Base-by-base conservation (phyloP, 2,888 invertebrate species). In the Ectropis crepuscularia region DNA sequence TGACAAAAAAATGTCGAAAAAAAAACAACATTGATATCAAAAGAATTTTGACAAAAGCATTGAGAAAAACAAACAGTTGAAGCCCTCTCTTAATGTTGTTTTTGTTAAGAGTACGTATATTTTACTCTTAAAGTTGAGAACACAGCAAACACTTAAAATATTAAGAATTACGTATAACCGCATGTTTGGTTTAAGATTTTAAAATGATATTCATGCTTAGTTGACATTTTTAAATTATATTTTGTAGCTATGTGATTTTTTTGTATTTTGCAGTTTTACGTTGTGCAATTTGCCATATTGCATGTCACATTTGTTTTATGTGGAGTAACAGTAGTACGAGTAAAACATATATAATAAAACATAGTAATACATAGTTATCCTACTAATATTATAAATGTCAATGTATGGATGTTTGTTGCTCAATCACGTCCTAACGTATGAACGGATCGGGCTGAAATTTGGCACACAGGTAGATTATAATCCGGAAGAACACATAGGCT, bases 81-180 rank as follows among this genome's bases (percentile, higher is more conserved):
- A 82, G 77, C 61, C 63, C 68, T 48, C 77, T 78, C 61, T 61
- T 48, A 70, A 72, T 82, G 82, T 82, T 84, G 75, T 81, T 82
- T 69, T 70, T 76, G 51, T 57, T 60, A 47, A 43, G 38, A 48
- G 61, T 49, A 49, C 57, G 63, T 67, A 64, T 57, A 57, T 63
- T 63, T 53, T 53, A 49, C 78, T 77, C 69, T 75, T 68, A 65
- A 80, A 72, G 61, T 72, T 74, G 76, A 77, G 76, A 74, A 72
- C 70, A 70, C 71, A 68, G 80, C 84, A 87, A 87, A 87, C 87
- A 88, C 87, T 88, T 61, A 36, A 49, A 60, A 72, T 75, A 69
- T 64, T 70, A 79, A 81, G 82, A 83, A 82, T 80, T 80, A 82
- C 82, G 79, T 82, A 72, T 63, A 71, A 63, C 75, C 69, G 69